Evolutionary conservation across 2,113 vertebrate genomes (phyloP), one percentile per base, ranked within the genome.

Genomic region (Anarhynchus alexandrinus): DNA sequence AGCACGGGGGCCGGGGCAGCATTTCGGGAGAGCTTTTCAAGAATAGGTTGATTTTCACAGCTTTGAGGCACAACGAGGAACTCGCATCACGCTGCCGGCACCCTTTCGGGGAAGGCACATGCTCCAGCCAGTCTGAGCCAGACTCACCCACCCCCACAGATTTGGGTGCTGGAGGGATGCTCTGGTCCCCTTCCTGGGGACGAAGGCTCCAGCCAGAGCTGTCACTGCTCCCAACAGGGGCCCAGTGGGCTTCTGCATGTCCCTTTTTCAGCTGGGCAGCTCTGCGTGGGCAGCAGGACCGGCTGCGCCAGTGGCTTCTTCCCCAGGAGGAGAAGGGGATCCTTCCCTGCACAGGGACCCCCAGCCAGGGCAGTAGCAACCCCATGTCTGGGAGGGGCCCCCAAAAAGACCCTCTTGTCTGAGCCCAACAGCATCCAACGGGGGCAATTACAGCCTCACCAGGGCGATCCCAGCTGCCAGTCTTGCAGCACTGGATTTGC

Each of bases 231-330:
- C 69, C 59, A 18, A 67, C 30, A 36, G 32, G 6, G 17, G 3
- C 22, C 34, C 54, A 5, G 3, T 0, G 6, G 11, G 14, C 12
- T 67, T 76, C 47, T 29, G 7, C 47, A 42, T 42, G 67, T 47
- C 54, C 30, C n/a, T 10, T 4, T 87, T 45, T 15, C 61, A 64
- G 36, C 52, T 23, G n/a, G 12, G 38, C 34, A 1, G n/a, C n/a
- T n/a, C n/a, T n/a, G n/a, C n/a, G n/a, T n/a, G n/a, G n/a, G n/a
- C 43, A 43, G 45, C 51, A 29, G 25, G 51, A 61, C 34, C 5
- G 0, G 38, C 52, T 19, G 22, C 9, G 0, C 2, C 0, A 40
- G 36, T 3, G 3, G 11, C 65, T 58, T 58, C 16, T 10, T 42
- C 15, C 8, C 21, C 32, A 16, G 18, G 23, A 57, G 12, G 5